Conservation (phyloP, 2,888 invertebrate genomes). For the Hoplodrina ambigua region DNA sequence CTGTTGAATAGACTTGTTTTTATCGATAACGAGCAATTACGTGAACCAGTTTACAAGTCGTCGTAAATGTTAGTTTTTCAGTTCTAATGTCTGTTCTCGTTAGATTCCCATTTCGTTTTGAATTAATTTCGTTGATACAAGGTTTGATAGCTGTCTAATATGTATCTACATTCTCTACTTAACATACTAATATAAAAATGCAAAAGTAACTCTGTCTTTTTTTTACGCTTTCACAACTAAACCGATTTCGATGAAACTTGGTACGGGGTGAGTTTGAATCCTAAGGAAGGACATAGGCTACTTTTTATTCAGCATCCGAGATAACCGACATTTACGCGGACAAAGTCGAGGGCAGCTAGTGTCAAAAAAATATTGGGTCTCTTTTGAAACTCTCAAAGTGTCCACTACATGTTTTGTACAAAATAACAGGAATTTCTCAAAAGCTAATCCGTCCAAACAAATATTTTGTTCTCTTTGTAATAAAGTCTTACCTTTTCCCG, state of each 20-base stretch:
- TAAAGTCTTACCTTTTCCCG: background rate
- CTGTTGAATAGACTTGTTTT: slow-evolving; percentile 35
- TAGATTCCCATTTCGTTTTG: background rate
- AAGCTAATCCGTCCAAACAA: background rate
- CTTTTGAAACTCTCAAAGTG: background rate
- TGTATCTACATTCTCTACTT: background rate
- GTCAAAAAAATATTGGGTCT: background rate
- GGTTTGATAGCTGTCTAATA: background rate
- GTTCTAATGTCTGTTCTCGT: background rate
- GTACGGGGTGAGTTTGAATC: too few relatives aligned
- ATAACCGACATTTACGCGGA: too few relatives aligned
- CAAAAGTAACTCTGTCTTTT: too few relatives aligned
- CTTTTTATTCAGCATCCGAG: too few relatives aligned
- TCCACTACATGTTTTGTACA: too few relatives aligned
- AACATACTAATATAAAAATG: too few relatives aligned
- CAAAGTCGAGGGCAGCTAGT: too few relatives aligned
- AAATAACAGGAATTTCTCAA: background rate
- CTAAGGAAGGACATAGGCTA: too few relatives aligned
- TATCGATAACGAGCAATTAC: slow-evolving; percentile 43
- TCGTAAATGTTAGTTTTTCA: slow-evolving; percentile 10
- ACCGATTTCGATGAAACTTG: too few relatives aligned
- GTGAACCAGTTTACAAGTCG: slow-evolving; percentile 23
- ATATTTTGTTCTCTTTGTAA: slow-evolving; percentile 6
- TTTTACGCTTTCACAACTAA: too few relatives aligned
- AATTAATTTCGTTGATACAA: background rate